A percentile compares a stretch with the other conserved stretches of the same genome.
Conservation (phyloP, 2,797 vertebrate genomes). For the Crax fasciolata region DNA sequence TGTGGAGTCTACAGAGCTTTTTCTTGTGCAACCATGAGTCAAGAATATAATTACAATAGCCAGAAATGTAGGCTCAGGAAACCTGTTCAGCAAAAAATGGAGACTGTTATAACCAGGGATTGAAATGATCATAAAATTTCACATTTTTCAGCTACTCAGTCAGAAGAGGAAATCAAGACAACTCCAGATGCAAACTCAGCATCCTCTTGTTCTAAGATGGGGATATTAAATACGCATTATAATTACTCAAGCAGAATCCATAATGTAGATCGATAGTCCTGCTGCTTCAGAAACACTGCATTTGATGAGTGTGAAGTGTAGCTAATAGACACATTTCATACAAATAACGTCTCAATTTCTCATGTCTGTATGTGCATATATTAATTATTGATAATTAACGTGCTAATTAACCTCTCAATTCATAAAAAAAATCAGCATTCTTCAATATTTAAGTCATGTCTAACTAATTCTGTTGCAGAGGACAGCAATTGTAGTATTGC, state of each 20-base stretch:
- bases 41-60: neutral
- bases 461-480: neutral
- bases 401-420: neutral
- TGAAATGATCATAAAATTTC: neutral
- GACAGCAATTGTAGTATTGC: neutral
- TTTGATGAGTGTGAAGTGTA: conserved; percentile 30
- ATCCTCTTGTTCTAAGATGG: neutral
- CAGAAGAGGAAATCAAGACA: neutral
- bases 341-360: conserved; percentile 8
- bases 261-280: conserved; percentile 25
- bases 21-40: neutral
- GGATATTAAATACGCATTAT: conserved; percentile 18
- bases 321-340: conserved; percentile 38
- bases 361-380: neutral
- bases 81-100: neutral
- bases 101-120: neutral
- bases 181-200: conserved; percentile 36
- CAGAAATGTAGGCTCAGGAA: neutral
- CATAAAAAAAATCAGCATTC: neutral
- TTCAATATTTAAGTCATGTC: neutral
- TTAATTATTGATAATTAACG: conserved; percentile 30
- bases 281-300: neutral
- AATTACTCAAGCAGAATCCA: neutral
- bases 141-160: neutral
- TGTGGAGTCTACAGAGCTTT: neutral